Percentiles rank a stretch among this genome's conserved stretches.
Evolutionary conservation across 2,888 invertebrate genomes (phyloP).

Genomic region (Ferrisia virgata): DNA sequence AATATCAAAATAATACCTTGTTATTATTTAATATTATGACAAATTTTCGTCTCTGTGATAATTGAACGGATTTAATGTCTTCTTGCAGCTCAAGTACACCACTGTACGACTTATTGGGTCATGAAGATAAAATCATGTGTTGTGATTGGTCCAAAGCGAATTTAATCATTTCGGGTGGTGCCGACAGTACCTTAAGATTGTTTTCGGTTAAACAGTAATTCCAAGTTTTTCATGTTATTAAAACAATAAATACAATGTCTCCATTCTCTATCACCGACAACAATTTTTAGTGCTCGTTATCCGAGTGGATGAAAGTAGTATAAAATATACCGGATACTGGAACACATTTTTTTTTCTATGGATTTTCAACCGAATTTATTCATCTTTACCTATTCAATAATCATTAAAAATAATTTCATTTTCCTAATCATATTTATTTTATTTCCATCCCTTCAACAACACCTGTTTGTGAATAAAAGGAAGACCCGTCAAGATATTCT

Average conservation of each 20-base stretch:
- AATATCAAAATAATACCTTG: conserved; percentile 41
- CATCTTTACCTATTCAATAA: too few relatives aligned
- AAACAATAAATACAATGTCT: not conserved
- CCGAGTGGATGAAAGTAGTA: too few relatives aligned
- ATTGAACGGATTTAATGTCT: not conserved
- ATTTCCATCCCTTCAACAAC: too few relatives aligned
- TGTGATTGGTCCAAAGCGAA: conserved; percentile 90
- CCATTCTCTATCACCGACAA: too few relatives aligned
- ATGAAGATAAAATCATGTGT: conserved; percentile 88
- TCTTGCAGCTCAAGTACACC: conserved; percentile 78
- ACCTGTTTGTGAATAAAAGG: too few relatives aligned
- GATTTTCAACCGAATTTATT: too few relatives aligned
- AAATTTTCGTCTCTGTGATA: not conserved
- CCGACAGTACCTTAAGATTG: conserved; percentile 88
- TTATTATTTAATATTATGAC: not conserved
- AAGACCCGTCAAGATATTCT: too few relatives aligned
- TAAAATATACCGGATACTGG: too few relatives aligned
- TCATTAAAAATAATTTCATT: too few relatives aligned
- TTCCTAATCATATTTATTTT: too few relatives aligned
- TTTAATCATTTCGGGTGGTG: conserved; percentile 84
- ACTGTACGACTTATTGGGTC: conserved; percentile 87
- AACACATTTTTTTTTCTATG: too few relatives aligned
- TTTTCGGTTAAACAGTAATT: conserved; percentile 65
- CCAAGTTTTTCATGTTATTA: not conserved
- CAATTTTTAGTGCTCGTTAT: too few relatives aligned